These are phyloP conservation scores for Arenicola marina DNA, from an alignment of 2,888 invertebrate species.

Conservation along the genomic window DNA sequence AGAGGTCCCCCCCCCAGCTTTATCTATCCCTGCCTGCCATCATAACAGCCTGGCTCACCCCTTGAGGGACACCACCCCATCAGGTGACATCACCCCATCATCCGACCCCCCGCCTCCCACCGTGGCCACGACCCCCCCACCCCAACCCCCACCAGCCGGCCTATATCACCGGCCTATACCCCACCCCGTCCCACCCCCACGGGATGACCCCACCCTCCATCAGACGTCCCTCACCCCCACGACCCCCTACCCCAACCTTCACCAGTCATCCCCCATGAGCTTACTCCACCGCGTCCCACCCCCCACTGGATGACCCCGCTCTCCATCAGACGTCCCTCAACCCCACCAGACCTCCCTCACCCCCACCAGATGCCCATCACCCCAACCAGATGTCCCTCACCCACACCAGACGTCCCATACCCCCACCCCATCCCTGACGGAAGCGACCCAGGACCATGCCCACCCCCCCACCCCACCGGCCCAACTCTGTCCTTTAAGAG, in stretches of 20 bases:
- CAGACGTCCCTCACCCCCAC: neutral
- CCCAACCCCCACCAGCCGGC: too few species aligned
- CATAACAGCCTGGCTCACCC: too few species aligned
- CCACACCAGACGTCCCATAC: neutral
- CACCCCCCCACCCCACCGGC: neutral
- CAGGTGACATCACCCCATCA: too few species aligned
- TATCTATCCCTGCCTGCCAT: too few species aligned
- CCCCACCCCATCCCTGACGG: neutral
- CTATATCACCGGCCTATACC: too few species aligned
- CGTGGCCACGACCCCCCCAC: too few species aligned
- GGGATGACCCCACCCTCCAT: neutral
- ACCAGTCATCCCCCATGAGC: neutral
- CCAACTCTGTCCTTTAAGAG: neutral
- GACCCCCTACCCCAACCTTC: neutral
- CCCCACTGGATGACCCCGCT: neutral
- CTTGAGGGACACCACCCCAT: too few species aligned
- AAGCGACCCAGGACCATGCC: neutral
- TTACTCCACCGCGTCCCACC: neutral
- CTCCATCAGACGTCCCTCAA: neutral
- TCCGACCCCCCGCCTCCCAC: too few species aligned
- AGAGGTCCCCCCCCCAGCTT: too few species aligned
- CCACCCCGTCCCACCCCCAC: neutral
- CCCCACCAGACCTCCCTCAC: neutral
- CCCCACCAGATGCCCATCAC: neutral
- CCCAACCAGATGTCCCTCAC: neutral